phyloP scores from a whole-genome alignment of 2,888 invertebrate genomes.

The Aporophyla lueneburgensis region DNA sequence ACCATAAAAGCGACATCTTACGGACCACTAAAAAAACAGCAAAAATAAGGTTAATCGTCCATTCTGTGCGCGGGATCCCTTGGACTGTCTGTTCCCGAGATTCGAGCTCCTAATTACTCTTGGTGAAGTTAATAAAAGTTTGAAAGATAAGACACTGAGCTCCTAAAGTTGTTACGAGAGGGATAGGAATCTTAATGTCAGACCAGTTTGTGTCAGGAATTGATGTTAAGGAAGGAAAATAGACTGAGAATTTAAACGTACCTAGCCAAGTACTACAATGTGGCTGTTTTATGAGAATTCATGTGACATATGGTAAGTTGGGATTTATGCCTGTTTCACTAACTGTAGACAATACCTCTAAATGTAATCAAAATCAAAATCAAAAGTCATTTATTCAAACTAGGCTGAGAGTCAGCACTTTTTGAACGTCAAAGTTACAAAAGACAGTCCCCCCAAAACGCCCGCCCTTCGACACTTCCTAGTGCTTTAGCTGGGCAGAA shows the following conservation, averaged over 20 bases:
- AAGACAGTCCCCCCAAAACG: too few species aligned
- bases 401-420: too few species aligned
- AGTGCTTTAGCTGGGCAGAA: too few species aligned
- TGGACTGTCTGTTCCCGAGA: constrained; percentile 44
- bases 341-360: background rate
- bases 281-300: background rate
- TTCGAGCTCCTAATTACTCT: constrained; percentile 69
- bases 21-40: constrained; percentile 15
- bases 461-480: too few species aligned
- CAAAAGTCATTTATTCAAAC: too few species aligned
- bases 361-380: too few species aligned
- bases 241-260: constrained; percentile 1
- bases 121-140: constrained; percentile 73
- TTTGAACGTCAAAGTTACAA: too few species aligned
- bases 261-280: background rate
- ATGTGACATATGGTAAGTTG: background rate
- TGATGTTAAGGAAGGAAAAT: constrained; percentile 39
- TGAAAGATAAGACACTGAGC: constrained; percentile 68
- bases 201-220: constrained; percentile 51
- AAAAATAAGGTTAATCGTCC: constrained; percentile 42
- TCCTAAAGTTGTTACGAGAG: constrained; percentile 64
- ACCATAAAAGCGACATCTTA: constrained; percentile 11
- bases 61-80: constrained; percentile 21
- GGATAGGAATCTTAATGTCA: constrained; percentile 67
- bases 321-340: background rate